Evolutionary conservation across 2,113 vertebrate genomes (phyloP), one percentile per base, ranked within the genome.

Genomic region (Corythornis madagascariensis): DNA sequence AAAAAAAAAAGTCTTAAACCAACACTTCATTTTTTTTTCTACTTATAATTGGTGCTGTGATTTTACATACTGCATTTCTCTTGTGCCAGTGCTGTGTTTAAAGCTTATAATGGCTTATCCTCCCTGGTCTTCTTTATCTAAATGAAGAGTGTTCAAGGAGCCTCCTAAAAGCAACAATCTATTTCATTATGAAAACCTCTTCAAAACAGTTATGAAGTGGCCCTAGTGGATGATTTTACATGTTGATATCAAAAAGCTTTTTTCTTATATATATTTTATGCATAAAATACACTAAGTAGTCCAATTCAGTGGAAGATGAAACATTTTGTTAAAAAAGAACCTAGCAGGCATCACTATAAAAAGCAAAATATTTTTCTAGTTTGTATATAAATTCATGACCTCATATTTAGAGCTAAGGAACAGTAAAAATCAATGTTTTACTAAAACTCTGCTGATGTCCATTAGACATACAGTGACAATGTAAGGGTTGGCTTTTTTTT

Each of bases 241-340:
- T 59, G 60, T 45, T 59, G 60, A 10, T 87, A 70, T 52, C n/a
- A 63, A 65, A 87, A 90, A 89, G 81, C 21, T 47, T 75, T 75
- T 81, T 77, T 48, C 55, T 40, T 90, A 29, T 9, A 47, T 83
- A 31, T 83, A 38, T 86, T 70, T 45, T 50, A 75, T 12, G 69
- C 57, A 69, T 72, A 90, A 93, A 91, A 84, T 48, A 92, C 42
- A 66, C 42, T 26, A 88, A 88, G 63, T 63, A 72, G n/a, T 64
- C 84, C 45, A 71, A 60, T 84, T 84, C 81, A 59, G 47, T 12
- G 55, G 61, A 78, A 88, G 65, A 93, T 70, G 74, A 88, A 91
- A 74, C 10, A 73, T 83, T 87, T 61, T 76, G 40, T 61, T 69
- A 15, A 91, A 70, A 38, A 31, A 47, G 6, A 16, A 66, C 26